These are phyloP conservation scores for Ornithoptera alexandrae DNA, from an alignment of 2,888 invertebrate genomes.

Conservation along the genomic window DNA sequence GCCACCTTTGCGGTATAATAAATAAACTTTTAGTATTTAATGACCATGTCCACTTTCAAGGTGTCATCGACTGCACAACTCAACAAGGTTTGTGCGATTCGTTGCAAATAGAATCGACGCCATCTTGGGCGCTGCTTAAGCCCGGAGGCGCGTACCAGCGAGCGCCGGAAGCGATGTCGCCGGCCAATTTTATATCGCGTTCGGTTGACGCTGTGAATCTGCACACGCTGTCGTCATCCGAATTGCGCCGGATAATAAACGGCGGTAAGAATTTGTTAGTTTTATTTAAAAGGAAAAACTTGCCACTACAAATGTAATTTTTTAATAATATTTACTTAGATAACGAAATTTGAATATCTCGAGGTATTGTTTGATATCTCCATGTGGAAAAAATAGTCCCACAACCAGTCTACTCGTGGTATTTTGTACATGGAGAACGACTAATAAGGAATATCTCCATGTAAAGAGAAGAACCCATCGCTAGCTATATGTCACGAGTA, in stretches of 20 bases:
- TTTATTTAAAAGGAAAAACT: too few relatives aligned
- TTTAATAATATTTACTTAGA: too few relatives aligned
- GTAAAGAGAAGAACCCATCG: too few relatives aligned
- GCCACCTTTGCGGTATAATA: too few relatives aligned
- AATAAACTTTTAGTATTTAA: background rate
- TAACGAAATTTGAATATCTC: too few relatives aligned
- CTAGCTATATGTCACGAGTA: too few relatives aligned
- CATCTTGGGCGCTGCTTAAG: conserved; percentile 87
- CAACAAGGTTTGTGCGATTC: conserved; percentile 79
- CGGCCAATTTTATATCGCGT: conserved; percentile 22
- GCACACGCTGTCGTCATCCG: conserved; percentile 81
- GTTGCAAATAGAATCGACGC: conserved; percentile 80
- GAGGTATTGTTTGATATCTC: too few relatives aligned
- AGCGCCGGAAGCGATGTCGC: conserved; percentile 48
- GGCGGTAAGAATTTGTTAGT: conserved; percentile 54
- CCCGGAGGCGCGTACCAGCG: conserved; percentile 87
- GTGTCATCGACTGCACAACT: conserved; percentile 82
- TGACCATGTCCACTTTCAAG: conserved; percentile 50
- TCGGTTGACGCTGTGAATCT: conserved; percentile 62
- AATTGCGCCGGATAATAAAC: conserved; percentile 78
- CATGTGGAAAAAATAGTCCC: too few relatives aligned
- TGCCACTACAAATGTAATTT: too few relatives aligned
- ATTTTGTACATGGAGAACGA: too few relatives aligned
- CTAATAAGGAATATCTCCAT: too few relatives aligned
- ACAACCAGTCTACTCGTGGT: too few relatives aligned